Percentiles rank a stretch among this genome's conserved stretches.
Evolutionary conservation across 2,113 vertebrate species (phyloP).

Genomic region (Bombycilla garrulus): DNA sequence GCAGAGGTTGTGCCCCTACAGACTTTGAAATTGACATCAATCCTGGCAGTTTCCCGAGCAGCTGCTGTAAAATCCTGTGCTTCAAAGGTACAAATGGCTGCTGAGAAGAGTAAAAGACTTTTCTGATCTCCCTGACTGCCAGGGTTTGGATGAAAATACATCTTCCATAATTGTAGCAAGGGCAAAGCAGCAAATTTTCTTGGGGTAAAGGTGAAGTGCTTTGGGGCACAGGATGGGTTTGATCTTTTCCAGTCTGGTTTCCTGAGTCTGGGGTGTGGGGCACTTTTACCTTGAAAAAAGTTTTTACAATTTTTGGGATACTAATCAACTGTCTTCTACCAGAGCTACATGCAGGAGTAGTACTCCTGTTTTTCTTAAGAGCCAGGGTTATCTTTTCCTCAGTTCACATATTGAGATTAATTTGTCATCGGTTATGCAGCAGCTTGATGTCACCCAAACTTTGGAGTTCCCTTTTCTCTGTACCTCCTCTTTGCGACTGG

Average conservation of each 20-base stretch:
- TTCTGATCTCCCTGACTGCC: neutral
- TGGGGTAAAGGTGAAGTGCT: rapidly evolving
- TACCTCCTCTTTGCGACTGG: neutral
- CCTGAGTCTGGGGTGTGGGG: neutral
- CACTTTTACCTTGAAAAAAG: neutral
- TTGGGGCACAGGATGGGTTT: neutral
- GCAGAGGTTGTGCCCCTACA: neutral
- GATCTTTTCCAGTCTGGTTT: neutral
- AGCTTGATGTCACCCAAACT: neutral
- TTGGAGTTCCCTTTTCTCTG: neutral
- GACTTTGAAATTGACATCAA: neutral
- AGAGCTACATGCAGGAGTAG: neutral
- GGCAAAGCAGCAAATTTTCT: neutral
- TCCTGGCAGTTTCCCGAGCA: neutral
- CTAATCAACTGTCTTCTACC: neutral
- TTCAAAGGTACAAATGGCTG: neutral
- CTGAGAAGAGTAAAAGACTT: neutral
- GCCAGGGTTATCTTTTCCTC: neutral
- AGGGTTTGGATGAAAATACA: neutral
- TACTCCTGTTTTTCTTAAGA: neutral
- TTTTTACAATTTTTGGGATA: neutral
- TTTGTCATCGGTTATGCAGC: neutral
- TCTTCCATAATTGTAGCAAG: neutral
- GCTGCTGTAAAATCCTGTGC: neutral
- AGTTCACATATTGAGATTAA: neutral